Conservation (phyloP, 2,888 invertebrate species). For the Anoplius nigerrimus region DNA sequence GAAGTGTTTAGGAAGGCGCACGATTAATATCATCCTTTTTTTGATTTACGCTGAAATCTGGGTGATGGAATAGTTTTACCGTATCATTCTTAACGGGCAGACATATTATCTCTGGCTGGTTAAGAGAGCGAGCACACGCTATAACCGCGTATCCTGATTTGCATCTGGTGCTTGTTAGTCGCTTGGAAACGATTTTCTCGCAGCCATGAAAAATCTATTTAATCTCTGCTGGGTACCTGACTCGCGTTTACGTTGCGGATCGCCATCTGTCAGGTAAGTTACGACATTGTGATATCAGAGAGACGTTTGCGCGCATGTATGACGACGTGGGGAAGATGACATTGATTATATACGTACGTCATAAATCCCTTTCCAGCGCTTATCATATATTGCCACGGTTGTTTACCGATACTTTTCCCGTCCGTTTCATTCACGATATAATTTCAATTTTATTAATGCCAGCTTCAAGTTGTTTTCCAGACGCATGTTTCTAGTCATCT, state of each 20-base stretch:
- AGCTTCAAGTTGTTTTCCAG: too few species aligned
- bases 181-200: slow-evolving; percentile 61
- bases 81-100: slow-evolving; percentile 17
- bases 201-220: slow-evolving; percentile 69
- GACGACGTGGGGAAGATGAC: slow-evolving; percentile 19
- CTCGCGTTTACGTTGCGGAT: slow-evolving; percentile 48
- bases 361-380: too few species aligned
- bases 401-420: too few species aligned
- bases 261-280: slow-evolving; percentile 65
- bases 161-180: slow-evolving; percentile 70
- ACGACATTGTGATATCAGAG: slow-evolving; percentile 52
- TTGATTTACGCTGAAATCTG: too few species aligned
- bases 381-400: too few species aligned
- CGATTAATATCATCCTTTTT: too few species aligned
- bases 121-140: slow-evolving; percentile 33
- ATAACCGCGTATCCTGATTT: slow-evolving; percentile 54
- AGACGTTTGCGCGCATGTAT: slow-evolving; percentile 36
- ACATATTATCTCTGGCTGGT: slow-evolving; percentile 22
- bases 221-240: slow-evolving; percentile 61
- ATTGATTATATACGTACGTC: too few species aligned
- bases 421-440: too few species aligned
- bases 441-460: too few species aligned
- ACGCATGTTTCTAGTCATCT: too few species aligned
- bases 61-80: slow-evolving; percentile 10
- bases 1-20: too few species aligned